A percentile compares a stretch with the other conserved stretches of the same genome.
These are phyloP conservation scores for Papilio machaon DNA, from an alignment of 1,140 invertebrate species.

Conservation along the genomic window DNA sequence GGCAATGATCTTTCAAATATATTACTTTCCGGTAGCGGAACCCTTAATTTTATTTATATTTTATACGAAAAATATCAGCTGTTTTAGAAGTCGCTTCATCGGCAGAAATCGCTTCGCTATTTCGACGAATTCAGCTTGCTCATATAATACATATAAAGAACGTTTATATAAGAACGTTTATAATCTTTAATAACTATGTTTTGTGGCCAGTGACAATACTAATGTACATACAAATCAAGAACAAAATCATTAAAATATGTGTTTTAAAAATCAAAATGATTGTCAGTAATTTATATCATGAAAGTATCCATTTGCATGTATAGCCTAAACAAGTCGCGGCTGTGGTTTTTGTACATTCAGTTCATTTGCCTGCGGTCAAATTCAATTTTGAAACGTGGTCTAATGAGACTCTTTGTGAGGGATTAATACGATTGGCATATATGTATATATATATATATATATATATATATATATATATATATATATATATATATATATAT, in stretches of 20 bases:
- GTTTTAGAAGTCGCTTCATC: not conserved
- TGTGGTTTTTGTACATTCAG: conserved; percentile 58
- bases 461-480: too few species aligned
- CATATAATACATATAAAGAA: too few species aligned
- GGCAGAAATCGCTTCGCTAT: too few species aligned
- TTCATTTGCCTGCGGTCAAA: conserved; percentile 63
- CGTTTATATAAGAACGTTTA: too few species aligned
- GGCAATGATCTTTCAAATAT: conserved; percentile 52
- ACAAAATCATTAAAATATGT: not conserved
- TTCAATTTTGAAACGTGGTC: conserved; percentile 59
- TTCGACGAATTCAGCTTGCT: too few species aligned
- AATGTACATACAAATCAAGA: not conserved
- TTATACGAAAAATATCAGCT: not conserved
- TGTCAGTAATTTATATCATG: not conserved
- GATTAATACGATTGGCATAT: conserved; percentile 59
- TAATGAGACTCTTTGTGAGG: conserved; percentile 62
- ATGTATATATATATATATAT: too few species aligned
- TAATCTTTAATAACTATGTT: too few species aligned
- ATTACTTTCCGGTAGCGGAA: conserved; percentile 45
- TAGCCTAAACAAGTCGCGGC: conserved; percentile 48
- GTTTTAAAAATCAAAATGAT: not conserved
- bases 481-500: too few species aligned
- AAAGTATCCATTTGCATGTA: conserved; percentile 17
- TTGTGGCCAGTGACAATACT: too few species aligned
- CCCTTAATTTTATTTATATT: conserved; percentile 11